Percentiles rank a stretch among this genome's conserved stretches.
phyloP scores from a whole-genome alignment of 2,113 vertebrate genomes.

The Neogobius melanostomus region DNA sequence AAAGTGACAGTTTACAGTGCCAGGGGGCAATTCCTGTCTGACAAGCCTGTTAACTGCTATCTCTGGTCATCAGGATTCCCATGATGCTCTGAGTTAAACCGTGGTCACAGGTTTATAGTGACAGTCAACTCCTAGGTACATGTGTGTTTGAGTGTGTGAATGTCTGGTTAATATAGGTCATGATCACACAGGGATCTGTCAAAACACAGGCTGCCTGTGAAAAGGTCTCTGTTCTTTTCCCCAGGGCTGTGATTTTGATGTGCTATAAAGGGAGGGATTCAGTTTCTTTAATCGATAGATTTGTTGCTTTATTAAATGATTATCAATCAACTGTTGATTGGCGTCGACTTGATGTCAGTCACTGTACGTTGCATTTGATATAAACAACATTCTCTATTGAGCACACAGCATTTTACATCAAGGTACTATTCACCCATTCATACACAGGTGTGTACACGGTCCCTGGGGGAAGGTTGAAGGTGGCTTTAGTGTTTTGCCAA shows the following conservation, averaged over 20 bases:
- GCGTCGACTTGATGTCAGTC: no score
- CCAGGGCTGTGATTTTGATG: not conserved
- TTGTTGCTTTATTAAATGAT: no score
- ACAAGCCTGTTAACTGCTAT: conserved; percentile 34
- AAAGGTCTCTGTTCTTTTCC: conserved; percentile 7
- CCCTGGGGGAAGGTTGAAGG: no score
- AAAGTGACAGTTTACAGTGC: conserved; percentile 3
- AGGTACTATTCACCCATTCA: no score
- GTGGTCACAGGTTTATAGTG: conserved; percentile 29
- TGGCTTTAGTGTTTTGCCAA: no score
- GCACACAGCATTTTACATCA: no score
- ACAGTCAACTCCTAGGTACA: conserved; percentile 9
- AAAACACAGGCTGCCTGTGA: conserved; percentile 22
- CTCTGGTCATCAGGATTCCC: conserved; percentile 18
- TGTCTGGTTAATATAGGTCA: conserved; percentile 30
- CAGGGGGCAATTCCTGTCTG: conserved; percentile 1
- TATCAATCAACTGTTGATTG: no score
- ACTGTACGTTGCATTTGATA: no score
- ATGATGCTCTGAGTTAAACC: conserved; percentile 32
- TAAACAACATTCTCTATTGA: no score
- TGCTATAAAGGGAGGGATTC: not conserved
- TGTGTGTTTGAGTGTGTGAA: conserved; percentile 14
- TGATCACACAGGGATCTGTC: conserved; percentile 19
- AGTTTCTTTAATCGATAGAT: no score
- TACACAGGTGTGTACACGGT: no score